phyloP scores from a whole-genome alignment of 2,113 vertebrate genomes.

The Tachysurus fulvidraco region DNA sequence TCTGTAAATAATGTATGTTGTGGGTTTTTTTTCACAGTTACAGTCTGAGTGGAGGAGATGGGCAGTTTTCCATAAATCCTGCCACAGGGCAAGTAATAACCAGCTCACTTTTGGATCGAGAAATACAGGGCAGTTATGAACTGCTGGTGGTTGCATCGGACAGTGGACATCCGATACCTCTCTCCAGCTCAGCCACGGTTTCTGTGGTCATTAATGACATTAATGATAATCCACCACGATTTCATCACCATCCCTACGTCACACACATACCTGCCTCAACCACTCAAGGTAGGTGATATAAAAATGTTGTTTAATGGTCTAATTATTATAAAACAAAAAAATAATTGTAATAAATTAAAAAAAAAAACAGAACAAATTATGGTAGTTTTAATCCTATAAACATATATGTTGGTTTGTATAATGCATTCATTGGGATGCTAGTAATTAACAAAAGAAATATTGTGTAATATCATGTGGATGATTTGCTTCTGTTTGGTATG shows the following conservation, averaged over 20 bases:
- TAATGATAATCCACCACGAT: conserved; percentile 94
- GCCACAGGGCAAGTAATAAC: conserved; percentile 96
- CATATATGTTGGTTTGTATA: background rate
- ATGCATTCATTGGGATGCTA: background rate
- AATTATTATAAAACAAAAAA: background rate
- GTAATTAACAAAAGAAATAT: background rate
- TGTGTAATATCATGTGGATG: background rate
- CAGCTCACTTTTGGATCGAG: conserved; percentile 88
- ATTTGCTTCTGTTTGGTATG: conserved; percentile 30
- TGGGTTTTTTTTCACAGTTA: conserved; percentile 76
- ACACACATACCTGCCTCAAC: conserved; percentile 89
- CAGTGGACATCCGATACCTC: conserved; percentile 76
- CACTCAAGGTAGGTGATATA: conserved; percentile 77
- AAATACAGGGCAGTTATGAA: conserved; percentile 82
- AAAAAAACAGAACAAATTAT: background rate
- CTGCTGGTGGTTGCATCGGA: conserved; percentile 90
- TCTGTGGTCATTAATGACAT: conserved; percentile 83
- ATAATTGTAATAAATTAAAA: background rate
- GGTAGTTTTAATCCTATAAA: background rate
- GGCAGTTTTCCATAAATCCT: conserved; percentile 95
- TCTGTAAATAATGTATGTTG: background rate
- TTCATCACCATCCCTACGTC: conserved; percentile 96
- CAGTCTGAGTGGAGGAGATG: conserved; percentile 85
- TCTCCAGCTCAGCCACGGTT: conserved; percentile 91
- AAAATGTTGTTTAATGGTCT: background rate